Conservation (phyloP, 2,797 vertebrate genomes). For the Potorous gilbertii region DNA sequence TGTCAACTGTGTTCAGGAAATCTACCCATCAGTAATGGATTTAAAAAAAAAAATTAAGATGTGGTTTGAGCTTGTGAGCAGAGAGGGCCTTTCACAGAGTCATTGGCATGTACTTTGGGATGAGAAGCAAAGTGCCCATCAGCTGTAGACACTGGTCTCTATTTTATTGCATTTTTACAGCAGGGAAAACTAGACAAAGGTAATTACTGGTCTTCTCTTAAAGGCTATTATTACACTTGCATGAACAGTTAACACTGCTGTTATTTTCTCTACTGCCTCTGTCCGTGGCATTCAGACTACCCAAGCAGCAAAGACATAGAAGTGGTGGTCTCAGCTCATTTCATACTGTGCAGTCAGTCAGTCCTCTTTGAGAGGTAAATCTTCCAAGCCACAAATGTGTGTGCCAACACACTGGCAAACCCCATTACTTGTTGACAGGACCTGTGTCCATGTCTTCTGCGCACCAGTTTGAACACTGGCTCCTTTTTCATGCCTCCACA, state of each 20-base stretch:
- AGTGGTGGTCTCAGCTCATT: slow-evolving; percentile 77
- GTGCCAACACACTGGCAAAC: slow-evolving; percentile 58
- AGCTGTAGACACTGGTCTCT: slow-evolving; percentile 53
- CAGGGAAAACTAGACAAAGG: slow-evolving; percentile 80
- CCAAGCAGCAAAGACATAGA: slow-evolving; percentile 70
- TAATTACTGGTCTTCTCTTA: slow-evolving; percentile 83
- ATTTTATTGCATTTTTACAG: slow-evolving; percentile 72
- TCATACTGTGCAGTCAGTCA: slow-evolving; percentile 69
- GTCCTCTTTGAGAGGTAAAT: slow-evolving; percentile 75
- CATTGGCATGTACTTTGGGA: slow-evolving; percentile 45
- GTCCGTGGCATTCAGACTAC: slow-evolving; percentile 70
- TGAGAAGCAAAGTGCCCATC: slow-evolving; percentile 47
- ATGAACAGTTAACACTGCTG: slow-evolving; percentile 79
- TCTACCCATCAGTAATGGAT: slow-evolving; percentile 70
- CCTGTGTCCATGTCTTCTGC: slow-evolving; percentile 73
- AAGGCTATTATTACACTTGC: slow-evolving; percentile 82
- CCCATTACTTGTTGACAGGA: slow-evolving; percentile 77
- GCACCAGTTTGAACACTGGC: slow-evolving; percentile 57
- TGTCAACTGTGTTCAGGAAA: slow-evolving; percentile 76
- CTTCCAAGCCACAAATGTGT: slow-evolving; percentile 68
- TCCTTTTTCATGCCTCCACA: slow-evolving; percentile 64
- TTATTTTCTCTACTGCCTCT: slow-evolving; percentile 78
- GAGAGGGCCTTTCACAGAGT: slow-evolving; percentile 58
- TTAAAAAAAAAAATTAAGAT: slow-evolving; percentile 78
- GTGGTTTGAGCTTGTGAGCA: slow-evolving; percentile 68